A percentile compares a stretch with the other conserved stretches of the same genome.
phyloP scores from a whole-genome alignment of 2,797 vertebrate genomes.

The Falco biarmicus region DNA sequence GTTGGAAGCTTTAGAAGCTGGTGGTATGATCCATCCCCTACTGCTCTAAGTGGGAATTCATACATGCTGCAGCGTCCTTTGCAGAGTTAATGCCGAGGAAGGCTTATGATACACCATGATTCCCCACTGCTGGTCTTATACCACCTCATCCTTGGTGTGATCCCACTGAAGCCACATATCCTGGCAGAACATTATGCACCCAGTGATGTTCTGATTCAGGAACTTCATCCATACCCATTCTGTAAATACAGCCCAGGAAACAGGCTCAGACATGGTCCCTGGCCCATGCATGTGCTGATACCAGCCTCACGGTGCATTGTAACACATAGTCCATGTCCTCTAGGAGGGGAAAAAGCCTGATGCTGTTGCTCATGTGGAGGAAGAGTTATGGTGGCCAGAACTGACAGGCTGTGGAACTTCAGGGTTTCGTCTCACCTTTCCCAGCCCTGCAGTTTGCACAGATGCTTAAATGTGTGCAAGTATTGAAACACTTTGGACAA shows the following conservation, averaged over 20 bases:
- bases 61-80: background rate
- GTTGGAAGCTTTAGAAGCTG: background rate
- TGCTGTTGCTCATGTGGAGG: background rate
- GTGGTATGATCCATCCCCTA: background rate
- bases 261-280: background rate
- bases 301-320: rapidly evolving
- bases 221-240: background rate
- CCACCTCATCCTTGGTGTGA: background rate
- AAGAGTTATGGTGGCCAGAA: rapidly evolving
- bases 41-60: background rate
- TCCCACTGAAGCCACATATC: background rate
- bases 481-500: background rate
- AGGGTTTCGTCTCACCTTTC: background rate
- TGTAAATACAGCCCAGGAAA: background rate
- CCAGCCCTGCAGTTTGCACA: background rate
- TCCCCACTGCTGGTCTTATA: background rate
- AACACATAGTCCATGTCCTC: background rate
- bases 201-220: background rate
- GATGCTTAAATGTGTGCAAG: background rate
- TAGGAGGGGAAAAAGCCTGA: background rate
- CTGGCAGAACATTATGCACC: background rate
- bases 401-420: background rate
- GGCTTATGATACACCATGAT: rapidly evolving
- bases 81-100: background rate
- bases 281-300: background rate